Conservation (phyloP, 2,888 invertebrate species). For the Tanypteryx hageni region DNA sequence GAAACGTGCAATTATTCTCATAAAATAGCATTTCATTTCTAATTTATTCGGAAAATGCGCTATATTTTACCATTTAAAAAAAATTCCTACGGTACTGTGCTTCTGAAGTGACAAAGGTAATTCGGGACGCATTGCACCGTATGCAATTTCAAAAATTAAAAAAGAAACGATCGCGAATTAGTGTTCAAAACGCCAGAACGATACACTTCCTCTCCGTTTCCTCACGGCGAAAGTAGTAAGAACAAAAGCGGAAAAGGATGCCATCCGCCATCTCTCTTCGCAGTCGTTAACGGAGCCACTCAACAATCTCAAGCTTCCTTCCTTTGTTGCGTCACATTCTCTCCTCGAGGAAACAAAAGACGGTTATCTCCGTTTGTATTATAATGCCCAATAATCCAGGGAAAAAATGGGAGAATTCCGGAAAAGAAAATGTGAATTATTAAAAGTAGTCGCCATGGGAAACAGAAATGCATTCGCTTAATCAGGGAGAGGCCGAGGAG, state of each 20-base stretch:
- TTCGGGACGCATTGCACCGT: too few species aligned
- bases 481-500: neutral
- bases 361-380: neutral
- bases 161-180: neutral
- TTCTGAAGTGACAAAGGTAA: too few species aligned
- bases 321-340: conserved; percentile 52
- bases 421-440: conserved; percentile 21
- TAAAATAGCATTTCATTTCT: too few species aligned
- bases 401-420: neutral
- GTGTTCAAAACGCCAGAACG: neutral
- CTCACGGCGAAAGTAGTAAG: neutral
- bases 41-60: too few species aligned
- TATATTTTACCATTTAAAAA: too few species aligned
- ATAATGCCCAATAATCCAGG: conserved; percentile 51
- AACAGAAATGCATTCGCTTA: conserved; percentile 36
- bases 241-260: neutral
- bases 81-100: too few species aligned
- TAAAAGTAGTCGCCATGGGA: conserved; percentile 39
- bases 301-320: conserved; percentile 5
- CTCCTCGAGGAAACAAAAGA: conserved; percentile 36
- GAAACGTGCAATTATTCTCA: too few species aligned
- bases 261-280: neutral
- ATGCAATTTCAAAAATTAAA: neutral
- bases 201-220: neutral
- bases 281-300: conserved; percentile 25